Conservation (phyloP, 2,113 vertebrate genomes). For the Myiagra hebetior region DNA sequence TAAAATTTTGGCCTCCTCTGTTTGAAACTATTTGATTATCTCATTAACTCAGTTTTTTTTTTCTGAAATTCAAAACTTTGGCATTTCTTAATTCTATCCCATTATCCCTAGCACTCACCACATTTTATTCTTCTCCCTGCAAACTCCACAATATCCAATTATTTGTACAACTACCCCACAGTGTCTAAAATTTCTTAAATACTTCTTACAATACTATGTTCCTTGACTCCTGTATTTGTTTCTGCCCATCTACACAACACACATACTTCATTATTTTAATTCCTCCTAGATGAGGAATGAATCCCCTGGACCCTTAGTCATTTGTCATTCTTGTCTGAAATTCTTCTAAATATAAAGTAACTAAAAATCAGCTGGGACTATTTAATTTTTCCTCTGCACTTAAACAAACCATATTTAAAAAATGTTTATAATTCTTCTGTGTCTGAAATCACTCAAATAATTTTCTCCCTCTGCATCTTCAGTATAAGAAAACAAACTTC, state of each 20-base stretch:
- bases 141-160: neutral
- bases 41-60: accelerated
- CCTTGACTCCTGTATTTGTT: neutral
- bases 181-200: neutral
- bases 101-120: neutral
- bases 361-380: neutral
- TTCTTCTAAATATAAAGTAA: neutral
- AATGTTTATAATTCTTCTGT: neutral
- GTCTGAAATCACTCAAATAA: neutral
- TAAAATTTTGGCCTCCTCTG: neutral
- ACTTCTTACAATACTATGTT: neutral
- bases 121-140: neutral
- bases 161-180: neutral
- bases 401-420: neutral
- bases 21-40: neutral
- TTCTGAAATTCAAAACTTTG: neutral
- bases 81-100: neutral
- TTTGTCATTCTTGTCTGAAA: neutral
- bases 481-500: neutral
- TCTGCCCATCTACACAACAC: neutral
- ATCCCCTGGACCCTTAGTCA: neutral
- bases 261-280: neutral
- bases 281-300: neutral
- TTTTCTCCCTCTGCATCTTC: neutral
- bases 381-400: neutral